Percentiles rank a stretch among this genome's conserved stretches.
phyloP scores from a whole-genome alignment of 2,797 vertebrate species.

The Picus viridis region DNA sequence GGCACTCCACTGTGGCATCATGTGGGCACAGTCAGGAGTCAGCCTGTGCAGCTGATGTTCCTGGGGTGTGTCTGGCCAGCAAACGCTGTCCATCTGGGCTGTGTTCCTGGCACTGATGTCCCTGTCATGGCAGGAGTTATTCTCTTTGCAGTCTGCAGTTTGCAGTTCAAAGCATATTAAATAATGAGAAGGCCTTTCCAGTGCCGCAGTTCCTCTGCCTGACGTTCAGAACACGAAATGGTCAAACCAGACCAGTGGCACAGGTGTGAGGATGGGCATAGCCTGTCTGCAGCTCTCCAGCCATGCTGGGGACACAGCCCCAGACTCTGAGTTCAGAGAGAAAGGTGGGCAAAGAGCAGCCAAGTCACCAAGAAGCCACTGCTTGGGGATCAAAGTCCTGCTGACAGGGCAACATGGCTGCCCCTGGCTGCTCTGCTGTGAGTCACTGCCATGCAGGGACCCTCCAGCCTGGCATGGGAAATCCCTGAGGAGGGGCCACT shows the following conservation, averaged over 20 bases:
- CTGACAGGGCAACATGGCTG: background rate
- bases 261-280: background rate
- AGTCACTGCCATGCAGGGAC: background rate
- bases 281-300: background rate
- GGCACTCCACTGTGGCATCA: accelerated
- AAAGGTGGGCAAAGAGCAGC: background rate
- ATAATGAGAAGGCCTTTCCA: constrained; percentile 1
- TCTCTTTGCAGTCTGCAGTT: constrained; percentile 13
- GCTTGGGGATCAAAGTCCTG: background rate
- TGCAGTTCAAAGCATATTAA: constrained; percentile 42
- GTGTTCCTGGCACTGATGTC: background rate
- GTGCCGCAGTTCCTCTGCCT: background rate
- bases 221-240: background rate
- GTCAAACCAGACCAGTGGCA: background rate
- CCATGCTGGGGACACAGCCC: background rate
- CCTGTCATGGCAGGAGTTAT: background rate
- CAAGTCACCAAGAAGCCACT: background rate
- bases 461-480: background rate
- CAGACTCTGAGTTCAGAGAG: background rate
- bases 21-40: background rate
- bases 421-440: background rate
- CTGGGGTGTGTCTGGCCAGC: background rate
- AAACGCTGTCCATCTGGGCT: background rate
- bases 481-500: background rate
- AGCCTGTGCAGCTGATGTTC: accelerated